Percentiles rank a stretch among this genome's conserved stretches.
Evolutionary conservation across 1,140 invertebrate genomes (phyloP).

Genomic region (Polypedilum vanderplanki): DNA sequence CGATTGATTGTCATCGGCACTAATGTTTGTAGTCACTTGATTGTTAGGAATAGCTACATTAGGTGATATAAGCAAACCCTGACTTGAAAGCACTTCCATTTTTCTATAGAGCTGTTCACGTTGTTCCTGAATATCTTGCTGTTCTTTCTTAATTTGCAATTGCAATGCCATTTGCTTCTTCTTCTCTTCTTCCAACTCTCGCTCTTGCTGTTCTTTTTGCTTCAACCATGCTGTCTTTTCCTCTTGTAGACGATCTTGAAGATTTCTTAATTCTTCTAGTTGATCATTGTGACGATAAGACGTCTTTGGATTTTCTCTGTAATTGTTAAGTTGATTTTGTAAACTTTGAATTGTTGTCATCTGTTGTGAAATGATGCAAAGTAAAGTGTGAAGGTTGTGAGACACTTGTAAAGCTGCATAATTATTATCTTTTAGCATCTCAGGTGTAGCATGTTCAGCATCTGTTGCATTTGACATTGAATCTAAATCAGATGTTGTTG

Average conservation of each 20-base stretch:
- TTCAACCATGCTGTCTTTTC: constrained; percentile 71
- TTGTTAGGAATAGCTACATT: constrained; percentile 39
- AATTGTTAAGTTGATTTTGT: constrained; percentile 56
- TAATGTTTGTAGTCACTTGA: constrained; percentile 2
- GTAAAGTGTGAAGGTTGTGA: constrained; percentile 72
- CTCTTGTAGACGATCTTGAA: constrained; percentile 67
- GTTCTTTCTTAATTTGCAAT: constrained; percentile 62
- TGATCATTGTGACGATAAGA: constrained; percentile 63
- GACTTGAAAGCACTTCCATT: constrained; percentile 66
- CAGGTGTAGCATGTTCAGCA: constrained; percentile 37
- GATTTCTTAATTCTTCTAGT: constrained; percentile 62
- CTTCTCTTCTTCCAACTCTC: constrained; percentile 59
- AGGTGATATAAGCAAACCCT: constrained; percentile 58
- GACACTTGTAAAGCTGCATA: constrained; percentile 66
- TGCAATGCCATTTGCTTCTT: constrained; percentile 46
- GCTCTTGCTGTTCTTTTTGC: constrained; percentile 54
- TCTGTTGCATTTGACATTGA: constrained; percentile 32
- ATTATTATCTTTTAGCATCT: constrained; percentile 55
- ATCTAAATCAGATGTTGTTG: constrained; percentile 36
- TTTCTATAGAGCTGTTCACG: constrained; percentile 77
- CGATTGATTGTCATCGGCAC: background rate
- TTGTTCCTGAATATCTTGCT: constrained; percentile 77
- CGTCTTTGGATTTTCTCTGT: constrained; percentile 47
- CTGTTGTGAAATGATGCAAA: constrained; percentile 76
- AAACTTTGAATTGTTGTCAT: constrained; percentile 75